phyloP scores from a whole-genome alignment of 2,888 invertebrate genomes.

The Pristionchus fissidentatus region DNA sequence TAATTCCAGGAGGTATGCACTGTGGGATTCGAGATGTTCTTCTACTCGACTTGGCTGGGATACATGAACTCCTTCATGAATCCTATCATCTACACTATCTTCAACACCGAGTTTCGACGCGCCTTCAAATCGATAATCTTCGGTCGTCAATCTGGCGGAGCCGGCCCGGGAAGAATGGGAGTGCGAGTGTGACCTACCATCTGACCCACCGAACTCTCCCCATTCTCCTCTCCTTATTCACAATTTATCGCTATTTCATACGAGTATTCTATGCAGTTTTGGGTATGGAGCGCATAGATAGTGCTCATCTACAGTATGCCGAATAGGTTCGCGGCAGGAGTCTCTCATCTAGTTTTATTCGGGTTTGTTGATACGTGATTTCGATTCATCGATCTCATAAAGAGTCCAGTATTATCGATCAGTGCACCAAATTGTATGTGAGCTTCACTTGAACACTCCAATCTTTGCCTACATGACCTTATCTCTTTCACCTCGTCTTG shows the following conservation, averaged over 20 bases:
- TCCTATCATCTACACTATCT: slow-evolving; percentile 80
- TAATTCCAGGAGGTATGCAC: slow-evolving; percentile 55
- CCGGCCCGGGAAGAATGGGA: slow-evolving; percentile 8
- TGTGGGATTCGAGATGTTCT: slow-evolving; percentile 81
- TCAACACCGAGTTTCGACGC: slow-evolving; percentile 88
- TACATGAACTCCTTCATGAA: slow-evolving; percentile 87
- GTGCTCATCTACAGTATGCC: neutral
- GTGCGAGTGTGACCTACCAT: slow-evolving; percentile 43
- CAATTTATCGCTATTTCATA: neutral
- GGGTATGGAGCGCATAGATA: neutral
- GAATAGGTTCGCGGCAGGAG: neutral
- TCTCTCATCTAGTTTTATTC: neutral
- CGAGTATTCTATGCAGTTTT: neutral
- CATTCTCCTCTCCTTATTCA: neutral
- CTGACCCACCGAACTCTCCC: too few relatives aligned
- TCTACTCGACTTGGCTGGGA: slow-evolving; percentile 96
- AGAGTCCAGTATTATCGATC: neutral
- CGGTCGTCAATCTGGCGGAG: slow-evolving; percentile 46
- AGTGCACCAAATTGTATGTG: neutral
- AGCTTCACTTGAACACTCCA: neutral
- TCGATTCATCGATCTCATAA: neutral
- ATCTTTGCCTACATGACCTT: neutral
- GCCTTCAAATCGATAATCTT: slow-evolving; percentile 82
- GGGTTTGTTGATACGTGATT: neutral
- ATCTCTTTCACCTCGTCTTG: slow-evolving; percentile 11